Base-by-base conservation (phyloP, 2,113 vertebrate species). In the Naja naja region DNA sequence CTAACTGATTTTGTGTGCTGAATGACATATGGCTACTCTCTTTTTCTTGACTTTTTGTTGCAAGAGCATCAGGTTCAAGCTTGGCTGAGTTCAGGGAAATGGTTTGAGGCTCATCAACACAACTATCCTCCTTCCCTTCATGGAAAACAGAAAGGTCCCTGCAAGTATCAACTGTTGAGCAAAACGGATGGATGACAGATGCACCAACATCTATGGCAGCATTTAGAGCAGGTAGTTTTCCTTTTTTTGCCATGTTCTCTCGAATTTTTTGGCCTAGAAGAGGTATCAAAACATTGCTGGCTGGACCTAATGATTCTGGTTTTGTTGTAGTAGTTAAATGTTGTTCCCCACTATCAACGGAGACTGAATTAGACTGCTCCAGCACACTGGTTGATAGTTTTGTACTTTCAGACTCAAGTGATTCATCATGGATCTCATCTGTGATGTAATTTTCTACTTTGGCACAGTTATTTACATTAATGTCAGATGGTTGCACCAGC, bases 1-100 rank as follows among this genome's bases (percentile, higher is more conserved):
- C 96, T 69, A 96, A 18, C 92, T 97, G 97, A 95, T 91, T 97
- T 94, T 97, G 97, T 89, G 95, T 0, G 89, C 93, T 95, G 94
- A 98, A 98, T 16, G 97, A 94, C 96, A 97, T 97, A 49, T 93
- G 58, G 85, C 45, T 97, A 74, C 97, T 96, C 96, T 97, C 97
- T 92, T 97, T 97, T 95, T 97, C 97, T 96, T 97, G 92, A 87
- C 92, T 97, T 96, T 97, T 97, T 95, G 97, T 95, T 92, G 96
- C 96, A 92, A 97, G 94, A 55, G 93, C 93, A 89, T 95, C 97
- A 81, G 97, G 93, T 96, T 97, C 98, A 90, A 96, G 95, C 30
- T 96, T 94, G 89, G 97, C 97, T 94, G 97, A 96, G 95, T 96
- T 96, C 88, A 97, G 81, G 94, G 97, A 93, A 95, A 95, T 89